Base-by-base conservation (phyloP, 1,140 invertebrate species). In the Dufourea novaeangliae region DNA sequence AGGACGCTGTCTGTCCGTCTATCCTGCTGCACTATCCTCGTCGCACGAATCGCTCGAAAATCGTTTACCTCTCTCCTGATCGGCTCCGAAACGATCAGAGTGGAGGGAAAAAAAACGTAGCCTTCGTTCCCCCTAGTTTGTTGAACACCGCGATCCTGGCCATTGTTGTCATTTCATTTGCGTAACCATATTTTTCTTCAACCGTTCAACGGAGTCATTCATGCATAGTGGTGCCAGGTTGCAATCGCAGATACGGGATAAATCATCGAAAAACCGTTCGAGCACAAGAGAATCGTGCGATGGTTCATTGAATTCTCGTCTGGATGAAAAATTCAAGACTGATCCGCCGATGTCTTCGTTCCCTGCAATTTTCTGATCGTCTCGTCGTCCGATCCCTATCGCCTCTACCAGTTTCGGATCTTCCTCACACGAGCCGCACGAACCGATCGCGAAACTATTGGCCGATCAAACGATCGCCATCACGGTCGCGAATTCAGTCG, bases 51-150 rank as follows among this genome's bases (percentile, higher is more conserved):
- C 50, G 50, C 69, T 67, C 57, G 77, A 82, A 80, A 84, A 78
- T 74, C 52, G 32, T 22, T 73, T n/a, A n/a, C n/a, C n/a, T n/a
- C n/a, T n/a, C 46, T 17, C 66, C 52, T 50, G 5, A 32, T 29
- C 39, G 54, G 64, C 25, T 63, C 78, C 17, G 22, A 68, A 56
- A 52, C 7, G 39, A 1, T 5, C 20, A n/a, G n/a, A n/a, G n/a
- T n/a, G n/a, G n/a, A n/a, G n/a, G n/a, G n/a, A n/a, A n/a, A n/a
- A 66, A 83, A 86, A 78, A 73, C 63, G 41, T 61, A 79, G 80
- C 85, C 80, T 85, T 86, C 61, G 80, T 41, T 82, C 83, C 67
- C 61, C 73, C n/a, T n/a, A 80, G 73, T 82, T 84, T 59, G 66
- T 59, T 67, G 73, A 64, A 62, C 80, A 69, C 29, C 77, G 80